Evolutionary conservation across 2,797 vertebrate genomes (phyloP), one percentile per base, ranked within the genome.

Genomic region (Holocentrus rufus): DNA sequence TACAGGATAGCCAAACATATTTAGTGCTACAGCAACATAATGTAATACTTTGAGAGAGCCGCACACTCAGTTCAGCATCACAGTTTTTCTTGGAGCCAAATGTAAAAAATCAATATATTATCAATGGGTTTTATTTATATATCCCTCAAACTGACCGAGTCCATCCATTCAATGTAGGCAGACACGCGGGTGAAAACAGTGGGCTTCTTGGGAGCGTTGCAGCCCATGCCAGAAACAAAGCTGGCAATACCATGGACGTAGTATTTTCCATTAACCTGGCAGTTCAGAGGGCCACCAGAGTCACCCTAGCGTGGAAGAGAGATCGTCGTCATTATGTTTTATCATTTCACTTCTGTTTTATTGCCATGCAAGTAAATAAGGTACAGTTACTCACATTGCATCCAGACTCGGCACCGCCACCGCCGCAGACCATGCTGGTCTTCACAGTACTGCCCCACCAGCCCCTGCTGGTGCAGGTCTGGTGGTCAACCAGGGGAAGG

Each of bases 371-470:
- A 30, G 18, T 25, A 13, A 36, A 25, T 20, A 22, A 4, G 13
- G 13, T 11, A 39, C 36, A 1, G 11, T 42, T 57, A 89, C 89
- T 77, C 73, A 96, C 95, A 75, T 95, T 94, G 91, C 96, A 96
- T 84, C 95, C 95, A 17, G 95, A 61, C 52, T 83, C 90, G 0
- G 78, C 3, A 1, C 85, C 93, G 1, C 94, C 95, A 1, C 95
- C 95, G 0, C 84, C 95, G 0, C 96, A 97, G 65, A 96, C 92
- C 96, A 96, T 95, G 86, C 75, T 92, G 47, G 0, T 73, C 79
- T 92, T 95, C 34, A 96, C 88, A 0, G 70, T 80, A 81, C 91
- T 89, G 60, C 95, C 95, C 95, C 96, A 96, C 91, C 95, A 96
- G 52, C 56, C 34, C 0, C 47, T 0, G 1, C 81, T 85, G 77